Evolutionary conservation across 2,113 vertebrate genomes (phyloP).

Genomic region (Megaceryle maxima): DNA sequence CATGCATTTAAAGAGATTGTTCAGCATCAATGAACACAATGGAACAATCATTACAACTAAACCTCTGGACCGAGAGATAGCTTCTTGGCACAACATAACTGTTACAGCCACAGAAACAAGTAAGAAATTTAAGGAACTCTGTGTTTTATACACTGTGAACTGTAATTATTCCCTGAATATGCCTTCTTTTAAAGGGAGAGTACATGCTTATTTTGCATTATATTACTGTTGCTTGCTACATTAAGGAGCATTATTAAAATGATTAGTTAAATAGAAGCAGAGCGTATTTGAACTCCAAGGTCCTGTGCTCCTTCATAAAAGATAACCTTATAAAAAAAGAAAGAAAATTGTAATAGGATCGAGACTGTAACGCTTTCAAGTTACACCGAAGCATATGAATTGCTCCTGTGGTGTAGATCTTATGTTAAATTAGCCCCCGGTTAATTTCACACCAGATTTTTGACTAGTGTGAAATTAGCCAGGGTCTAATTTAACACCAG

Average conservation of each 20-base stretch:
- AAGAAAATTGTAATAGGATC: background rate
- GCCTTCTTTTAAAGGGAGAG: background rate
- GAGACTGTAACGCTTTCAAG: background rate
- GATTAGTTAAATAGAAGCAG: background rate
- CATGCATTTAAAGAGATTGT: slow-evolving; percentile 69
- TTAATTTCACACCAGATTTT: slow-evolving; percentile 53
- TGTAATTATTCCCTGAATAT: slow-evolving; percentile 23
- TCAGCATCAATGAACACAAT: slow-evolving; percentile 84
- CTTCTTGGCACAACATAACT: slow-evolving; percentile 89
- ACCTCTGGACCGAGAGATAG: slow-evolving; percentile 85
- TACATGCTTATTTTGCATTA: slow-evolving; percentile 2
- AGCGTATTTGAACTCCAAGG: slow-evolving; percentile 24
- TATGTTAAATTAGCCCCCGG: slow-evolving; percentile 37
- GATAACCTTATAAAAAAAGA: background rate
- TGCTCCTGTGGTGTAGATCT: background rate
- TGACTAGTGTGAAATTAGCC: slow-evolving; percentile 44
- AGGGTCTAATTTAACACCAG: slow-evolving; percentile 56
- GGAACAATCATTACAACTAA: slow-evolving; percentile 82
- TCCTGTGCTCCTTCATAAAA: slow-evolving; percentile 45
- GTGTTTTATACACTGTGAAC: background rate
- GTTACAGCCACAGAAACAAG: slow-evolving; percentile 86
- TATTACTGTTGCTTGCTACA: background rate
- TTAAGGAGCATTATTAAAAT: slow-evolving; percentile 43
- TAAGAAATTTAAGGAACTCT: background rate
- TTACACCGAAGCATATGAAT: slow-evolving; percentile 17